phyloP scores from a whole-genome alignment of 2,888 invertebrate species.

The Acronicta psi region DNA sequence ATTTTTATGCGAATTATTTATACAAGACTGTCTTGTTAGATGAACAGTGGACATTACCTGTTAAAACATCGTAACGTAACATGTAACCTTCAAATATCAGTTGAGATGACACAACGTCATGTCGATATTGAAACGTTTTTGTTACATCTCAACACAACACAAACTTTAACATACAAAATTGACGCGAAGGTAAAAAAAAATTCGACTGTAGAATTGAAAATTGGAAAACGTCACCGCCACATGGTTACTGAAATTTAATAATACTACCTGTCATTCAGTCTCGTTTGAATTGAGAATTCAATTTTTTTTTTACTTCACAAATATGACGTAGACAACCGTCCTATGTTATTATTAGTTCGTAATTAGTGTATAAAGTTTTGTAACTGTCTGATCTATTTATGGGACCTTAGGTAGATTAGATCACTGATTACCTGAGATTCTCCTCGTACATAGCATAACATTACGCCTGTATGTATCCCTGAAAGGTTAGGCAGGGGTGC shows the following conservation, averaged over 20 bases:
- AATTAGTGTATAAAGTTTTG: too few relatives aligned
- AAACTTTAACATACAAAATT: not conserved
- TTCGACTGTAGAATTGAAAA: not conserved
- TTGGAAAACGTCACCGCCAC: not conserved
- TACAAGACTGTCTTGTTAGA: constrained; percentile 22
- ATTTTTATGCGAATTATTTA: constrained; percentile 34
- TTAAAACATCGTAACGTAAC: constrained; percentile 8
- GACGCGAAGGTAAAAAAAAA: not conserved
- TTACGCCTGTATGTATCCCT: too few relatives aligned
- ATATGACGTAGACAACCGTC: not conserved
- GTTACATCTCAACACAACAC: constrained; percentile 17
- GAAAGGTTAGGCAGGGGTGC: too few relatives aligned
- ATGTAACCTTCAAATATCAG: constrained; percentile 43
- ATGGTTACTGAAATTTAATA: not conserved
- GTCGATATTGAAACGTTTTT: constrained; percentile 45
- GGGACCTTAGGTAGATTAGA: too few relatives aligned
- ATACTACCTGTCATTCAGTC: not conserved
- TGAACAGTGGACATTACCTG: constrained; percentile 30
- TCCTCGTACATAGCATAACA: too few relatives aligned
- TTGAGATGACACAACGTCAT: constrained; percentile 35
- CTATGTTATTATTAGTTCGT: too few relatives aligned
- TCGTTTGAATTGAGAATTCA: not conserved
- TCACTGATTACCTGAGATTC: too few relatives aligned
- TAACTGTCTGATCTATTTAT: too few relatives aligned
- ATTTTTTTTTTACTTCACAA: not conserved